A percentile compares a stretch with the other conserved stretches of the same genome.
Conservation (phyloP, 2,797 vertebrate genomes). For the Taenioides sp. region DNA sequence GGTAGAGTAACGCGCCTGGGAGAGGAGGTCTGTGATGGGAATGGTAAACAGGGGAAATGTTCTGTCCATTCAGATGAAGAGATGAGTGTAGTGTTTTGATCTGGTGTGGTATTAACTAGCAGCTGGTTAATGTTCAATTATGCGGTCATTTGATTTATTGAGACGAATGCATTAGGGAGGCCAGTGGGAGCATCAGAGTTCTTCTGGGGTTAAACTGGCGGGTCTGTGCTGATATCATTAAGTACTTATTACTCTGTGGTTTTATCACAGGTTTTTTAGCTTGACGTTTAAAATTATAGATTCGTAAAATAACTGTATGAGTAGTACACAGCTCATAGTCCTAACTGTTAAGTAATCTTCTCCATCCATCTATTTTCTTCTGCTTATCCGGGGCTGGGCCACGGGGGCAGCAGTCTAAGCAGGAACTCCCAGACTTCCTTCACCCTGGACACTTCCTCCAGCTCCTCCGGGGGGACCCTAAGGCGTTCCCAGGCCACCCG, state of each 20-base stretch:
- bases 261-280: background rate
- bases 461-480: too few relatives aligned
- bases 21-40: background rate
- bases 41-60: background rate
- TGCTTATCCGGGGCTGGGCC: too few relatives aligned
- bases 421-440: too few relatives aligned
- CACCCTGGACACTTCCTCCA: too few relatives aligned
- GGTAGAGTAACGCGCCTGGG: slow-evolving; percentile 8
- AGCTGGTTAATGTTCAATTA: slow-evolving; percentile 7
- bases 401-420: too few relatives aligned
- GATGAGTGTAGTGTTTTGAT: background rate
- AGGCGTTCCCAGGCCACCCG: too few relatives aligned
- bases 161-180: background rate
- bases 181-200: background rate
- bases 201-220: too few relatives aligned
- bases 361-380: too few relatives aligned
- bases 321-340: too few relatives aligned
- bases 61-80: background rate
- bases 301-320: background rate
- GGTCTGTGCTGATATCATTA: too few relatives aligned
- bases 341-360: too few relatives aligned
- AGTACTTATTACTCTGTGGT: too few relatives aligned
- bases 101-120: background rate
- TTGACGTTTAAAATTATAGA: background rate
- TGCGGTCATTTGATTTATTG: background rate